Conservation (phyloP, 2,888 invertebrate genomes). For the Temnothorax unifasciatus region DNA sequence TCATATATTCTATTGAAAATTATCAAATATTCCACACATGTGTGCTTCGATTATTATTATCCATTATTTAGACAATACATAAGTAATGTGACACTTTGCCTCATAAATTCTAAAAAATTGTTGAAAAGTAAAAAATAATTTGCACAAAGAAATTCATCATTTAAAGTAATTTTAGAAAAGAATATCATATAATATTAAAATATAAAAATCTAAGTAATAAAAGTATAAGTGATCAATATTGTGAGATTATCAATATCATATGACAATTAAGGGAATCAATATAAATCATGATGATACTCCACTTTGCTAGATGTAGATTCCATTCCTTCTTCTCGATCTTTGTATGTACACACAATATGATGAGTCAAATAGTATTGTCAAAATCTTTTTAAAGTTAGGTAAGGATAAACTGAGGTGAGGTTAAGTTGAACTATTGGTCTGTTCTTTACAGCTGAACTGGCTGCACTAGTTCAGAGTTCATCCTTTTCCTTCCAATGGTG, state of each 20-base stretch:
- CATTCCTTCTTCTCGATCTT: slow-evolving; percentile 59
- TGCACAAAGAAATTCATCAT: background rate
- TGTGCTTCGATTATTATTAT: background rate
- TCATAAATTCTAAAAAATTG: background rate
- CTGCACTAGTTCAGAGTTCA: too few relatives aligned
- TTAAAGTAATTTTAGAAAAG: background rate
- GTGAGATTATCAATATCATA: background rate
- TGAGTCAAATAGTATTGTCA: slow-evolving; percentile 51
- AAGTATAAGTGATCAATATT: background rate
- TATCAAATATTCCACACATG: background rate
- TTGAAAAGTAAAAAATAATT: slow-evolving; percentile 9
- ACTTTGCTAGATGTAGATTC: slow-evolving; percentile 76
- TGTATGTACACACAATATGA: background rate
- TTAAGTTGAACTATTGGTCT: too few relatives aligned
- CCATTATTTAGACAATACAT: background rate
- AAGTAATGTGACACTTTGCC: background rate
- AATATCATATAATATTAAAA: background rate
- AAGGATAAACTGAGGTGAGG: background rate
- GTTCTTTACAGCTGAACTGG: too few relatives aligned
- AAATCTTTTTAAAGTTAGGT: background rate
- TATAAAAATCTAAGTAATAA: background rate
- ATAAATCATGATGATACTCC: slow-evolving; percentile 17
- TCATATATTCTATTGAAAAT: slow-evolving; percentile 30
- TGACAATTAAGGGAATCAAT: background rate
- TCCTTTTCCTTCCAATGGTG: too few relatives aligned